Conservation (phyloP, 2,113 vertebrate species). For the Muntiacus muntjak region DNA sequence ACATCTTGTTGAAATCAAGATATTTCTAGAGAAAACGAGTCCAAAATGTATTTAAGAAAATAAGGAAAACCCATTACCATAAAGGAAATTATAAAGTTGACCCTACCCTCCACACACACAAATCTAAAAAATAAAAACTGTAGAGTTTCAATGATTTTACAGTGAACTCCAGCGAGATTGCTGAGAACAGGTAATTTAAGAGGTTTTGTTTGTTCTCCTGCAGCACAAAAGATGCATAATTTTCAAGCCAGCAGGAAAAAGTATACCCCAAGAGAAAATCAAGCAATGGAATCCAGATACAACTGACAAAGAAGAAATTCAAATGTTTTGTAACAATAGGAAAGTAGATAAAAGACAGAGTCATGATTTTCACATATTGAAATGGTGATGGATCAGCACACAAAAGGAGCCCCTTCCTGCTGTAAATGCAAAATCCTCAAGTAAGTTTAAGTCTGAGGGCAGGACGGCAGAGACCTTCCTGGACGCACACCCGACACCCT, state of each 20-base stretch:
- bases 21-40: background rate
- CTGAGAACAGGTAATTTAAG: slow-evolving; percentile 16
- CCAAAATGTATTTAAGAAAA: background rate
- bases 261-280: background rate
- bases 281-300: background rate
- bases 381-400: background rate
- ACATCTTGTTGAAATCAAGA: background rate
- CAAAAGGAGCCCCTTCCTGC: background rate
- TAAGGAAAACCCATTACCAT: background rate
- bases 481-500: background rate
- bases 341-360: background rate
- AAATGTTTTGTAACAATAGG: background rate
- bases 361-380: background rate
- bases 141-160: background rate
- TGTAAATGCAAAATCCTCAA: background rate
- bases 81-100: background rate
- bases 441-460: background rate
- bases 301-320: slow-evolving; percentile 33
- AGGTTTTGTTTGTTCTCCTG: background rate
- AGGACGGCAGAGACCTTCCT: background rate
- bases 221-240: background rate
- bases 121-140: background rate
- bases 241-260: background rate
- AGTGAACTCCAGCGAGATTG: background rate
- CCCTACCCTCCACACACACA: background rate